Evolutionary conservation across 2,888 invertebrate genomes (phyloP).

Genomic region (Lysandra bellargus): DNA sequence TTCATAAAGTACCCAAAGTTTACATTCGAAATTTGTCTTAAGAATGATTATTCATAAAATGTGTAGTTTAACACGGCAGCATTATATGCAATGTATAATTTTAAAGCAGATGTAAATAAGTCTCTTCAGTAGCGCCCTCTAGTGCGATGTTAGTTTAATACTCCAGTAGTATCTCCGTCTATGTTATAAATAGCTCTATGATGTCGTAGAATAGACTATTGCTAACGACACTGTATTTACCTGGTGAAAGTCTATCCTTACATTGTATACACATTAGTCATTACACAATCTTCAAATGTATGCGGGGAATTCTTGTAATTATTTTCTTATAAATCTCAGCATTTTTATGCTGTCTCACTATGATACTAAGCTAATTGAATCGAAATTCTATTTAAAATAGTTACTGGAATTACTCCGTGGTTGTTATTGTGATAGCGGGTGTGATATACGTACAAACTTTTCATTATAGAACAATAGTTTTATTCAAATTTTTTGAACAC

Average conservation of each 20-base stretch:
- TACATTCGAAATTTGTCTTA: no score
- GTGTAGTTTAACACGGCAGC: no score
- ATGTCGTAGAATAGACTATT: conserved; percentile 51
- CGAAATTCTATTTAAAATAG: not conserved
- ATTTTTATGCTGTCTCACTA: not conserved
- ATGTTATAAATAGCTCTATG: conserved; percentile 41
- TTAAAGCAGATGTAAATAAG: conserved; percentile 35
- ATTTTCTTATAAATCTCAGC: not conserved
- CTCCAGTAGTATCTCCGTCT: conserved; percentile 36
- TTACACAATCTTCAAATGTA: not conserved
- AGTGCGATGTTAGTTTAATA: conserved; percentile 33
- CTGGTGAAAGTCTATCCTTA: not conserved
- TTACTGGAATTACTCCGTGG: not conserved
- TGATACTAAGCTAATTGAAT: not conserved
- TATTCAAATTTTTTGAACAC: no score
- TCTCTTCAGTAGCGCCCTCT: conserved; percentile 22
- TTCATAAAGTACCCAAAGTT: no score
- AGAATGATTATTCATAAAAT: no score
- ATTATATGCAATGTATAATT: not conserved
- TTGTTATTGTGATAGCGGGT: not conserved
- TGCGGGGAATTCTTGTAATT: not conserved
- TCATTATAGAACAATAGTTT: not conserved
- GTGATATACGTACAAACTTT: not conserved
- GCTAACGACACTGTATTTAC: conserved; percentile 4
- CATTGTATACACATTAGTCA: not conserved